Conservation (phyloP, 92 coral and sea anemone species). For the Porites lobata region DNA sequence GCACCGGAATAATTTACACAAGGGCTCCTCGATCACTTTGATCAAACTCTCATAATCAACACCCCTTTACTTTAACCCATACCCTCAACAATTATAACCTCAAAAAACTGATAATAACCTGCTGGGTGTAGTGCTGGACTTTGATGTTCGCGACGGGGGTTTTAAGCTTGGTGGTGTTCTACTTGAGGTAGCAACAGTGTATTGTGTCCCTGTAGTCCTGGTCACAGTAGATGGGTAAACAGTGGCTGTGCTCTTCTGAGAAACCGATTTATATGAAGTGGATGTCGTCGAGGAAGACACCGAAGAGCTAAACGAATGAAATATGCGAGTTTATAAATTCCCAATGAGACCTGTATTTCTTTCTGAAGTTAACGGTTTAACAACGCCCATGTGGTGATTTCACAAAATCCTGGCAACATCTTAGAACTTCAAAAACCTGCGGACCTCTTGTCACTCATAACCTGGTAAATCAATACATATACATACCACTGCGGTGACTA, state of each 20-base stretch:
- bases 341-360: not conserved
- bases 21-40: not conserved
- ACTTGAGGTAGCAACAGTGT: slow-evolving; percentile 22
- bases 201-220: slow-evolving; percentile 28
- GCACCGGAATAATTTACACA: too few relatives aligned
- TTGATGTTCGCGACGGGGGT: slow-evolving; percentile 29
- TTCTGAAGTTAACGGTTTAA: not conserved
- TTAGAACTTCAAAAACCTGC: too few relatives aligned
- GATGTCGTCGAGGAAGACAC: not conserved
- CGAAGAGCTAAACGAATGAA: not conserved
- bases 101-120: not conserved
- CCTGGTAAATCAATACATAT: not conserved
- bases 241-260: slow-evolving; percentile 27
- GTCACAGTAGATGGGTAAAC: slow-evolving; percentile 31
- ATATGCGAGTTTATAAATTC: not conserved
- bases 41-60: not conserved
- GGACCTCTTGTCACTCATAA: too few relatives aligned
- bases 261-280: slow-evolving; percentile 8
- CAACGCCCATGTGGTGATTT: not conserved
- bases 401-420: not conserved
- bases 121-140: not conserved
- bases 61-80: not conserved
- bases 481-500: not conserved
- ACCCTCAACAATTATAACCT: not conserved
- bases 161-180: slow-evolving; percentile 30